Conservation (phyloP, 2,113 vertebrate species). For the Lycaon pictus region DNA sequence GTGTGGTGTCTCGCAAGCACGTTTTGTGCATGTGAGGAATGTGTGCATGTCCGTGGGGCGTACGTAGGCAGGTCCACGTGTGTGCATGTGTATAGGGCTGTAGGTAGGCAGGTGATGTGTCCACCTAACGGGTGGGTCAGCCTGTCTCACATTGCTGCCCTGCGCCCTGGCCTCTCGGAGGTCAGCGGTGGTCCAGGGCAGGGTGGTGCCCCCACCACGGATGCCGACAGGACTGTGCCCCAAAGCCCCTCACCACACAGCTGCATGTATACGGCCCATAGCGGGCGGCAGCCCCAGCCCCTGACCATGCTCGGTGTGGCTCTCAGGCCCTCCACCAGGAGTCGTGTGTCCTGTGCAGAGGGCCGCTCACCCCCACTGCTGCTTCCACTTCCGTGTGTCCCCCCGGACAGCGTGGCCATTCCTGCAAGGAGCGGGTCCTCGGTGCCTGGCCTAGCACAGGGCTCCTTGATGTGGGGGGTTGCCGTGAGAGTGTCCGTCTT, state of each 20-base stretch:
- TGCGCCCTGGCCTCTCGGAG: neutral
- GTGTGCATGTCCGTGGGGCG: neutral
- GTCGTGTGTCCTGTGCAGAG: too few species aligned
- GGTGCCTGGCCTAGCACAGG: rapidly evolving
- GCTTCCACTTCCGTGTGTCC: neutral
- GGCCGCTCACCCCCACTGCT: too few species aligned
- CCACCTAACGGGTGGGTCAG: neutral
- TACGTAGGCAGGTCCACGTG: neutral
- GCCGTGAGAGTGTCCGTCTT: rapidly evolving
- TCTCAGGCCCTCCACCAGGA: neutral
- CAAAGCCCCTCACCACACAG: neutral
- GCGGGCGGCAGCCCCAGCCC: neutral
- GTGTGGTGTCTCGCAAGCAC: neutral
- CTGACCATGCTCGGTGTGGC: rapidly evolving
- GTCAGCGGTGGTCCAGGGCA: neutral
- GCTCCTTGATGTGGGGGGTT: neutral
- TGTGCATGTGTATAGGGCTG: too few species aligned
- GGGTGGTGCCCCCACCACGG: neutral
- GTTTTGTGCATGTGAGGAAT: too few species aligned
- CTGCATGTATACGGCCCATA: neutral
- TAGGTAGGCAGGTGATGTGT: neutral
- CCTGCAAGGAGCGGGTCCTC: neutral
- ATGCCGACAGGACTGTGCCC: neutral
- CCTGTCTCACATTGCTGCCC: neutral
- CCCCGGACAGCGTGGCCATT: neutral